Conservation (phyloP, 2,113 vertebrate genomes). For the Cairina moschata region DNA sequence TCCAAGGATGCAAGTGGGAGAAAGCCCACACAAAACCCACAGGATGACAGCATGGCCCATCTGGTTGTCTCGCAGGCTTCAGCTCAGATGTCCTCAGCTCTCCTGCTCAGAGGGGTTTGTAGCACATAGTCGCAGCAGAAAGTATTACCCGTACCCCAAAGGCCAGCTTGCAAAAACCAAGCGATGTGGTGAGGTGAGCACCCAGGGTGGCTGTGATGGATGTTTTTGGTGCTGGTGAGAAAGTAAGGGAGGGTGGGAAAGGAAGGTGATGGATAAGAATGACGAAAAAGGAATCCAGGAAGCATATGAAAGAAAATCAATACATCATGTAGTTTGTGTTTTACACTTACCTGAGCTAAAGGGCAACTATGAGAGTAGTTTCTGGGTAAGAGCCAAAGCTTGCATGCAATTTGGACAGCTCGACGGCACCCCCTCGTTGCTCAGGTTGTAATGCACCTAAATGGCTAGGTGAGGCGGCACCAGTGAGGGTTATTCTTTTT, state of each 20-base stretch:
- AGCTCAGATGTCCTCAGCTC: background rate
- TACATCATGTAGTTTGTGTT: background rate
- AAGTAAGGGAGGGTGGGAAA: background rate
- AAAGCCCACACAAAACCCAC: background rate
- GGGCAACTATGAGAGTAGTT: background rate
- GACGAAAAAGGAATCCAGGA: background rate
- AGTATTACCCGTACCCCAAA: rapidly evolving
- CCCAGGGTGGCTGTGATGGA: rapidly evolving
- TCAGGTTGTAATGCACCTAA: background rate
- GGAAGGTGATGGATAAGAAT: background rate
- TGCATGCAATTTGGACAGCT: background rate
- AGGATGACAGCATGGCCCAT: background rate
- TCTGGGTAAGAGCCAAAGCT: background rate
- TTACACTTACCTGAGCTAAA: background rate
- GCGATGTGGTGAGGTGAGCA: background rate
- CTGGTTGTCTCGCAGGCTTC: background rate
- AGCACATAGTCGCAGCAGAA: background rate
- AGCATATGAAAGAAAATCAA: background rate
- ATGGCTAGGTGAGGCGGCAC: background rate
- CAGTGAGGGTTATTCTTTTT: background rate
- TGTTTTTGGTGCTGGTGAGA: background rate
- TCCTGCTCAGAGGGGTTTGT: rapidly evolving
- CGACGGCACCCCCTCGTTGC: background rate
- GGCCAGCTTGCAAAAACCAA: background rate
- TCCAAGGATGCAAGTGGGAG: background rate